phyloP scores from a whole-genome alignment of 2,113 vertebrate species.

The Gasterosteus nipponicus region DNA sequence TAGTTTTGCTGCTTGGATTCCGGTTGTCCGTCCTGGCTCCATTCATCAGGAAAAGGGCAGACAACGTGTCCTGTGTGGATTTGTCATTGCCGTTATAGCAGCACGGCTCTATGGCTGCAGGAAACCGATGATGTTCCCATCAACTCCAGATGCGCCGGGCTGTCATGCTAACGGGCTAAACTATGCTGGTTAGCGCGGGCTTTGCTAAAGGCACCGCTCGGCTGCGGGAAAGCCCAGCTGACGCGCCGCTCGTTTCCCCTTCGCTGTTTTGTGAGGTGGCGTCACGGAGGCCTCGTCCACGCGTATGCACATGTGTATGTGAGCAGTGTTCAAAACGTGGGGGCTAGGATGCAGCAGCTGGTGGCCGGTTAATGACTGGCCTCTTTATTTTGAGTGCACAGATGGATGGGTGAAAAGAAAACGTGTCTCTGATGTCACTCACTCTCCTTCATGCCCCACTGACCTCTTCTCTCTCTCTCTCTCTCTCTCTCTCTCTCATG shows the following conservation, averaged over 20 bases:
- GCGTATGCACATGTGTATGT: constrained; percentile 10
- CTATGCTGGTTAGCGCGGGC: background rate
- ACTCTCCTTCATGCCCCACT: constrained; percentile 67
- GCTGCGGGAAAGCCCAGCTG: constrained; percentile 1
- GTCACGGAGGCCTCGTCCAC: constrained; percentile 3
- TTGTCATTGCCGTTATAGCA: background rate
- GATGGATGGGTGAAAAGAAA: constrained; percentile 68
- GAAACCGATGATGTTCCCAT: background rate
- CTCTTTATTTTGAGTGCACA: constrained; percentile 70
- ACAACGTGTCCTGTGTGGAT: background rate
- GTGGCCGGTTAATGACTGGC: constrained; percentile 60
- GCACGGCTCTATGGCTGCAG: background rate
- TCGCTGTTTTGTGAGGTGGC: constrained; percentile 17
- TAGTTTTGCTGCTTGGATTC: background rate
- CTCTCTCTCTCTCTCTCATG: background rate
- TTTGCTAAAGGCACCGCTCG: background rate
- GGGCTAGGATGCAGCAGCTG: constrained; percentile 64
- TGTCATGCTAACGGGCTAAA: background rate
- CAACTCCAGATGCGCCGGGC: background rate
- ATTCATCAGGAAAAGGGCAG: background rate
- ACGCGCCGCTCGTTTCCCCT: constrained; percentile 4
- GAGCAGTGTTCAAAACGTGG: constrained; percentile 32
- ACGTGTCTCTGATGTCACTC: constrained; percentile 62
- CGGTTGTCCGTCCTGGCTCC: background rate
- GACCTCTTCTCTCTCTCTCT: constrained; percentile 44